Evolutionary conservation across 2,888 invertebrate genomes (phyloP), one percentile per base, ranked within the genome.

Genomic region (Hydrotaea diabolus): DNA sequence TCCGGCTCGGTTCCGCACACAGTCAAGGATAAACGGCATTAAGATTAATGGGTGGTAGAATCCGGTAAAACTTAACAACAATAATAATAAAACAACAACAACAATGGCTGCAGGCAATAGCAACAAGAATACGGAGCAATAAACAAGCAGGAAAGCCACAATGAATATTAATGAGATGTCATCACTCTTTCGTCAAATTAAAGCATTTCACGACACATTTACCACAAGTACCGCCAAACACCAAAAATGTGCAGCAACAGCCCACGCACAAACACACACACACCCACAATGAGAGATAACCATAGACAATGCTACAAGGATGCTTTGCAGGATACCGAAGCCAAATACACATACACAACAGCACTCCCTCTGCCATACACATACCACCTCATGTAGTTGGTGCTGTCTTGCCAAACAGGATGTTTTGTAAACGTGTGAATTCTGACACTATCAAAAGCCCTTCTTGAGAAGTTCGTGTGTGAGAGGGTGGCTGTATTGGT

Each of bases 151-250:
- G 85, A 77, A 73, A 86, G 87, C 88, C 89, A 87, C 91, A 91
- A 91, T 92, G 92, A 92, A 92, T 92, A 92, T 92, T 92, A 92
- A 92, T 92, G 92, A 90, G 90, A 89, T 90, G 90, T 92, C 92
- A 92, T 92, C 92, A 91, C 88, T 91, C 91, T 90, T 90, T 91
- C 90, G 89, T 91, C 91, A 91, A 91, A 91, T 91, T 91, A 90
- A 90, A 89, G 87, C 87, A 84, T 82, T 87, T 86, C 85, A 87
- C 85, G 88, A 83, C 85, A 80, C 78, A 77, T 83, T 86, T 83
- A 84, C 86, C 82, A 82, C 84, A 82, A 86, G 69, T 55, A 74
- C 36, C 75, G 73, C 66, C 57, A 46, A 55, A 43, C 55, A 66
- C 59, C 53, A 71, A n/a, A 72, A 53, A 55, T 36, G 23, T 17